These are phyloP conservation scores for Pachycephus smyrnensis DNA, from an alignment of 2,888 invertebrate species.

Conservation along the genomic window DNA sequence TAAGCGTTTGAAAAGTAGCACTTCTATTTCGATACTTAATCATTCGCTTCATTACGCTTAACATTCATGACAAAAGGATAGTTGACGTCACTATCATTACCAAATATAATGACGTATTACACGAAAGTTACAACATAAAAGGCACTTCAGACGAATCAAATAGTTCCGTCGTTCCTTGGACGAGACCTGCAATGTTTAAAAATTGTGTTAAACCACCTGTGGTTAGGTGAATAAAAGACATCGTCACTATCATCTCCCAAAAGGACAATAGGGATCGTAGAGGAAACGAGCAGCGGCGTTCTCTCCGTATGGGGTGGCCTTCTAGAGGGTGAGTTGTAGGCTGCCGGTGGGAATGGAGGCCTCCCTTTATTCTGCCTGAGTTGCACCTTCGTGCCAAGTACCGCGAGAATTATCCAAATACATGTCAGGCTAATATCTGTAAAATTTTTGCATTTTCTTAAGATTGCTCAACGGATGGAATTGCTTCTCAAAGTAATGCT, in stretches of 20 bases:
- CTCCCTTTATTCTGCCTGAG: slow-evolving; percentile 70
- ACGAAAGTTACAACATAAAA: neutral
- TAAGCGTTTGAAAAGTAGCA: neutral
- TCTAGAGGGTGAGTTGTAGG: slow-evolving; percentile 30
- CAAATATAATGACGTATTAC: neutral
- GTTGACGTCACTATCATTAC: too few species aligned
- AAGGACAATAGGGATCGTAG: neutral
- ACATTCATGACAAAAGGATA: neutral
- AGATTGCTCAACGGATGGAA: neutral
- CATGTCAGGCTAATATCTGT: slow-evolving; percentile 72
- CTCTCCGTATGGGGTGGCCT: slow-evolving; percentile 17
- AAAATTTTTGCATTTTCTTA: neutral
- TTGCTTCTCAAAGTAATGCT: neutral
- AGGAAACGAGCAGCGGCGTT: slow-evolving; percentile 30
- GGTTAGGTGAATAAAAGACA: slow-evolving; percentile 13
- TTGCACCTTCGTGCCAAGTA: slow-evolving; percentile 71
- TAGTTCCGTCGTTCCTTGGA: neutral
- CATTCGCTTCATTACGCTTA: too few species aligned
- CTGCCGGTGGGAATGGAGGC: slow-evolving; percentile 76
- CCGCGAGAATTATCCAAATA: slow-evolving; percentile 71
- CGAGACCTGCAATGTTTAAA: neutral
- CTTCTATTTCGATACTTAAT: too few species aligned
- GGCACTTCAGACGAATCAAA: neutral
- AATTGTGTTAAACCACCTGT: slow-evolving; percentile 7
- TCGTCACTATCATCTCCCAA: slow-evolving; percentile 6